Percentiles rank a stretch among this genome's conserved stretches.
Evolutionary conservation across 1,140 invertebrate genomes (phyloP).

Genomic region (Lasioglossum albipes): DNA sequence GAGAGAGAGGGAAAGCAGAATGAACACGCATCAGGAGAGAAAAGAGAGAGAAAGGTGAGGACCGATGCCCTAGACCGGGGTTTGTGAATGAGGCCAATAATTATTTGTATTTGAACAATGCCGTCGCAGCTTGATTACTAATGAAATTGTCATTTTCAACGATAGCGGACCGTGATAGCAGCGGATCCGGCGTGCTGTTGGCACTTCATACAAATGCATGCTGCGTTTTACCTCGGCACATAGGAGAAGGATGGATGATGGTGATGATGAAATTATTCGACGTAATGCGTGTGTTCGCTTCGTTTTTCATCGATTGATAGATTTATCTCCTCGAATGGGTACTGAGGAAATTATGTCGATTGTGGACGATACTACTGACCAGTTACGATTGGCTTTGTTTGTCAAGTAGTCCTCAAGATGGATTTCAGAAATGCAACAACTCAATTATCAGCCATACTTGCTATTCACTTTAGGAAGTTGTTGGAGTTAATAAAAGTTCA

Average conservation of each 20-base stretch:
- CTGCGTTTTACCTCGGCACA: constrained; percentile 41
- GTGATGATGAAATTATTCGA: not conserved
- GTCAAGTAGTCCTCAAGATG: no score
- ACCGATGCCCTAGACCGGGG: not conserved
- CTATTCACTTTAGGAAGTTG: no score
- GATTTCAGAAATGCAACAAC: no score
- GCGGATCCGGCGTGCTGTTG: constrained; percentile 16
- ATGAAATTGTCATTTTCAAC: constrained; percentile 71
- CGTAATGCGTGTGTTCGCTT: constrained; percentile 52
- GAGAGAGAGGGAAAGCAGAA: not conserved
- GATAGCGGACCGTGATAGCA: constrained; percentile 49
- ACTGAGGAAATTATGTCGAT: not conserved
- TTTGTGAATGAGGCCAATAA: constrained; percentile 46
- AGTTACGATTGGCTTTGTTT: no score
- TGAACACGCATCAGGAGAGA: not conserved
- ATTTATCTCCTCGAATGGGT: constrained; percentile 41
- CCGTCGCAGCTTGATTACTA: constrained; percentile 68
- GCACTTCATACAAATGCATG: constrained; percentile 47
- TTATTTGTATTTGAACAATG: constrained; percentile 70
- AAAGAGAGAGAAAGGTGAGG: not conserved
- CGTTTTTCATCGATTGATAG: constrained; percentile 31
- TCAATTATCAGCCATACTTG: no score
- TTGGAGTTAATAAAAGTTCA: no score
- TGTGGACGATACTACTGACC: no score
- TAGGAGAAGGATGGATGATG: not conserved